Evolutionary conservation across 1,140 invertebrate species (phyloP), one percentile per base, ranked within the genome.

Genomic region (Neodiprion lecontei): DNA sequence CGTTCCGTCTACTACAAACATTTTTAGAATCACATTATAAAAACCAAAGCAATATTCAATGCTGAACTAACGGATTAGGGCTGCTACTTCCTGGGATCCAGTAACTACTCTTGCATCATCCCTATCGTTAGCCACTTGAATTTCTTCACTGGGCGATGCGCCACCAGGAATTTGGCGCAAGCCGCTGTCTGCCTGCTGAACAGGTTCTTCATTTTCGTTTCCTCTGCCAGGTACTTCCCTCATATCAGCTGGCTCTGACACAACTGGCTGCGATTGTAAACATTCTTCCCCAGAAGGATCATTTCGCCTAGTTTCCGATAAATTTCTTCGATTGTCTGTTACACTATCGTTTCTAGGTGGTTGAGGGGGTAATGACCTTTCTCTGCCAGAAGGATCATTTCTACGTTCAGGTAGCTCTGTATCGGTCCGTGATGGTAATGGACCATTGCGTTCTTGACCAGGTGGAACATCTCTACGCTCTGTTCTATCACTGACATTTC

Each of bases 241-340:
- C 0, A 76, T 77, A 71, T 85, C 83, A 17, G 75, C 81, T 4
- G 83, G 72, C 67, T 87, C 85, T 4, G 83, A 72, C 66, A 68
- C 82, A 72, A 76, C 81, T 9, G 78, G 23, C 66, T 82, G 79
- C 7, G 75, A 11, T 11, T 80, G 71, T 12, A 72, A 72, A 66
- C 85, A 80, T 66, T 88, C 87, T 48, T 88, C 85, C 0, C 87
- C 87, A 0, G 87, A 86, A 0, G 87, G 87, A 78, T 88, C 85
- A 17, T 61, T 61, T 8, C 53, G 53, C 9, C 53, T 61, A 61
- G 53, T 61, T 61, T 61, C 53, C 53, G 53, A 14, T 17, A 61
- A 61, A 61, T 61, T 61, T 61, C 53, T 61, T 3, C 53, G 53
- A 61, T 61, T 61, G n/a, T 61, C 53, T 61, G 53, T 17, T 17